Percentiles rank a stretch among this genome's conserved stretches.
phyloP scores from a whole-genome alignment of 2,797 vertebrate genomes.

The Cyprinella venusta region DNA sequence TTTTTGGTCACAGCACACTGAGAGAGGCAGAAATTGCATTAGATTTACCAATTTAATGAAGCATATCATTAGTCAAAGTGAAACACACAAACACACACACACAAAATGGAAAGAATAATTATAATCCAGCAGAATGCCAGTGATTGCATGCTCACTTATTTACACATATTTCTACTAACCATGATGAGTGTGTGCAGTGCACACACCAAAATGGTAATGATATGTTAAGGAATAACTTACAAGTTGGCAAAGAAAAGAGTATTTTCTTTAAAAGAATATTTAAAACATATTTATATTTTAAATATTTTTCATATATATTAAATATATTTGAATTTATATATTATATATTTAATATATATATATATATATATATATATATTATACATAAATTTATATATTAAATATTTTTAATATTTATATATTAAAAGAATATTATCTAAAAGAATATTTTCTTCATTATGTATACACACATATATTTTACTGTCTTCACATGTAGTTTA shows the following conservation, averaged over 20 bases:
- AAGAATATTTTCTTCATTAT: too few relatives aligned
- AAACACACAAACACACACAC: slow-evolving; percentile 10
- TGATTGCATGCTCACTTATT: slow-evolving; percentile 13
- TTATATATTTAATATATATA: too few relatives aligned
- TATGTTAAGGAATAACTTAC: background rate
- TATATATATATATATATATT: too few relatives aligned
- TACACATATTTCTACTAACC: slow-evolving; percentile 6
- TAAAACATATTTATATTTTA: too few relatives aligned
- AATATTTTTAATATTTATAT: too few relatives aligned
- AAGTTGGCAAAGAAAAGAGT: background rate
- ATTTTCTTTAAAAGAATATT: too few relatives aligned
- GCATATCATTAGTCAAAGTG: slow-evolving; percentile 29
- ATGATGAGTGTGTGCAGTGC: background rate
- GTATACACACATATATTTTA: background rate
- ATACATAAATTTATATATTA: too few relatives aligned
- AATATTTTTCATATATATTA: too few relatives aligned
- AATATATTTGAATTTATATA: too few relatives aligned
- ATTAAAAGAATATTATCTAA: too few relatives aligned
- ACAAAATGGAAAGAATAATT: slow-evolving; percentile 9
- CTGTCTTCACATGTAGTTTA: too few relatives aligned
- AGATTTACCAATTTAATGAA: slow-evolving; percentile 25
- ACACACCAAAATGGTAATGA: background rate
- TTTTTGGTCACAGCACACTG: slow-evolving; percentile 11
- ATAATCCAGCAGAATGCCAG: slow-evolving; percentile 27
- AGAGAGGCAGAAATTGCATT: slow-evolving; percentile 11